phyloP scores from a whole-genome alignment of 2,888 invertebrate genomes.

The Lithosia quadra region DNA sequence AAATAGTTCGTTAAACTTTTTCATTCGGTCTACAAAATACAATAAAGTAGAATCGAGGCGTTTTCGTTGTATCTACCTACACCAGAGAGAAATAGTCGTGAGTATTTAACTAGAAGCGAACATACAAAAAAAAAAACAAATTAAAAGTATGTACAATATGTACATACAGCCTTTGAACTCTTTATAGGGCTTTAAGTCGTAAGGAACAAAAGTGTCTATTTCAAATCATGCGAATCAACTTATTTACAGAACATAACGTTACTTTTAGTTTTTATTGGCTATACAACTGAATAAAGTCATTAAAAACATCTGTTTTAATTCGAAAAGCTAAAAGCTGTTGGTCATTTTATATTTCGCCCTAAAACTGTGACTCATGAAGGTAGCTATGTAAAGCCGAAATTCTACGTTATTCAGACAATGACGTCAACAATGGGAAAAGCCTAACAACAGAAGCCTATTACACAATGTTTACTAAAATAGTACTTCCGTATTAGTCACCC shows the following conservation, averaged over 20 bases:
- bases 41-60: too few relatives aligned
- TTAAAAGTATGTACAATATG: background rate
- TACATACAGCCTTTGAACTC: too few relatives aligned
- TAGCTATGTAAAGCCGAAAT: conserved; percentile 5
- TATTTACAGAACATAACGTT: background rate
- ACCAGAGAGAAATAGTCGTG: too few relatives aligned
- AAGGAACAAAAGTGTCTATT: background rate
- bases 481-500: conserved; percentile 12
- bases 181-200: background rate
- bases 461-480: conserved; percentile 4
- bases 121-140: background rate
- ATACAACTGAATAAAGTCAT: background rate
- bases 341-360: background rate
- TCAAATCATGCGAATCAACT: conserved; percentile 1
- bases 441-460: conserved; percentile 14
- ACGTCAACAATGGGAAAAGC: conserved; percentile 21
- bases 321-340: background rate
- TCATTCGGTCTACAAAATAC: too few relatives aligned
- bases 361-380: conserved; percentile 7
- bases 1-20: too few relatives aligned
- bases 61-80: too few relatives aligned
- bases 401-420: conserved; percentile 8
- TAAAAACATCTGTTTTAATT: conserved; percentile 2
- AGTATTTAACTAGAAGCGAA: too few relatives aligned
- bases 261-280: background rate